Evolutionary conservation across 2,797 vertebrate genomes (phyloP).

Genomic region (Xyrichtys novacula): DNA sequence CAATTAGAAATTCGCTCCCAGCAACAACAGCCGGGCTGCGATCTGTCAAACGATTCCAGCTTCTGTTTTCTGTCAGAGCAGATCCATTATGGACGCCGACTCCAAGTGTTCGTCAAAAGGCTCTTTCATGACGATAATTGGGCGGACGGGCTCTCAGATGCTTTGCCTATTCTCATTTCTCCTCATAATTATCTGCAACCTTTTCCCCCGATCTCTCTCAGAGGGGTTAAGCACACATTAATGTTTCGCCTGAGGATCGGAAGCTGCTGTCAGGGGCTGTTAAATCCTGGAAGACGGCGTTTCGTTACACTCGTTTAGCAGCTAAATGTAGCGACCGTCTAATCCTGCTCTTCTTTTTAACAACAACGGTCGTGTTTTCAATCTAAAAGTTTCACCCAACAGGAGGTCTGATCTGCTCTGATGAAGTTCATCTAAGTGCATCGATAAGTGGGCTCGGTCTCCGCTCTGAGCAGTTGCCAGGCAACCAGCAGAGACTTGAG

Average conservation of each 20-base stretch:
- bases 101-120: constrained; percentile 32
- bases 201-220: constrained; percentile 10
- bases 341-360: background rate
- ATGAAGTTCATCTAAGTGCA: too few species aligned
- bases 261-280: background rate
- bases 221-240: constrained; percentile 18
- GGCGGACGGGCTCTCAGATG: constrained; percentile 31
- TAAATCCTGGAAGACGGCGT: background rate
- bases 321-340: background rate
- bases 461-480: background rate
- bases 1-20: constrained; percentile 48
- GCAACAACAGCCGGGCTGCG: constrained; percentile 38
- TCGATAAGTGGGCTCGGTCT: background rate
- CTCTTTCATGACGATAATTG: constrained; percentile 60
- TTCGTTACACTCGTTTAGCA: background rate
- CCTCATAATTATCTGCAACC: constrained; percentile 35
- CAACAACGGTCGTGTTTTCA: background rate
- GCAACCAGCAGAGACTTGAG: too few species aligned
- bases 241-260: background rate
- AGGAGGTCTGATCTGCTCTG: background rate
- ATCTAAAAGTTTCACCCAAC: background rate
- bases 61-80: constrained; percentile 44
- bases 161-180: constrained; percentile 29
- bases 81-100: constrained; percentile 54
- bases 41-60: constrained; percentile 30